A percentile compares a stretch with the other conserved stretches of the same genome.
These are phyloP conservation scores for Philhelius pedissequus DNA, from an alignment of 2,888 invertebrate species.

Conservation along the genomic window DNA sequence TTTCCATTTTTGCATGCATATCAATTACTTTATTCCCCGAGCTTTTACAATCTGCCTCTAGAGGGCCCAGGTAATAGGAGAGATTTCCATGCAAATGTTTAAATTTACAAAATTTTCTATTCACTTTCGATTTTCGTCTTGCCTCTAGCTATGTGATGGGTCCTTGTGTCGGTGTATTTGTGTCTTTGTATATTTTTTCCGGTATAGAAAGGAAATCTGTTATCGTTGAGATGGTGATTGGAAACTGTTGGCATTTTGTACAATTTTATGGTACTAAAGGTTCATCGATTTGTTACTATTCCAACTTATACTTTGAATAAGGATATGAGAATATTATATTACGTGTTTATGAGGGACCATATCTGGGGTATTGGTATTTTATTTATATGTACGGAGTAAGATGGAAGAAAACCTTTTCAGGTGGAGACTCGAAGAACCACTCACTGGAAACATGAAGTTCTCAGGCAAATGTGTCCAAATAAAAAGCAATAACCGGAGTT, in stretches of 20 bases:
- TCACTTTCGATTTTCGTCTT: constrained; percentile 64
- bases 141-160: constrained; percentile 20
- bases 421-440: not conserved
- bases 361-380: not conserved
- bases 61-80: constrained; percentile 36
- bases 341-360: constrained; percentile 50
- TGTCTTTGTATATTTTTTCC: constrained; percentile 12
- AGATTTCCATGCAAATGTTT: constrained; percentile 62
- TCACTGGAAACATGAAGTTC: not conserved
- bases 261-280: constrained; percentile 58
- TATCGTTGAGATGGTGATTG: constrained; percentile 71
- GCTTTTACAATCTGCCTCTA: constrained; percentile 22
- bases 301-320: not conserved
- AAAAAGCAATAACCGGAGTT: not conserved
- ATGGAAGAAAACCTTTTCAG: not conserved
- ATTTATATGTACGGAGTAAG: not conserved
- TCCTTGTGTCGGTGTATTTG: not conserved
- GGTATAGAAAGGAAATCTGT: constrained; percentile 48
- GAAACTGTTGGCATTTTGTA: constrained; percentile 73
- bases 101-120: constrained; percentile 67
- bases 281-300: constrained; percentile 50
- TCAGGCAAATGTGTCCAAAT: not conserved
- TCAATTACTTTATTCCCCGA: constrained; percentile 56
- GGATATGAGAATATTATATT: constrained; percentile 39
- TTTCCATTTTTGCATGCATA: constrained; percentile 46